Conservation (phyloP, 2,888 invertebrate species). For the Platycnemis pennipes region DNA sequence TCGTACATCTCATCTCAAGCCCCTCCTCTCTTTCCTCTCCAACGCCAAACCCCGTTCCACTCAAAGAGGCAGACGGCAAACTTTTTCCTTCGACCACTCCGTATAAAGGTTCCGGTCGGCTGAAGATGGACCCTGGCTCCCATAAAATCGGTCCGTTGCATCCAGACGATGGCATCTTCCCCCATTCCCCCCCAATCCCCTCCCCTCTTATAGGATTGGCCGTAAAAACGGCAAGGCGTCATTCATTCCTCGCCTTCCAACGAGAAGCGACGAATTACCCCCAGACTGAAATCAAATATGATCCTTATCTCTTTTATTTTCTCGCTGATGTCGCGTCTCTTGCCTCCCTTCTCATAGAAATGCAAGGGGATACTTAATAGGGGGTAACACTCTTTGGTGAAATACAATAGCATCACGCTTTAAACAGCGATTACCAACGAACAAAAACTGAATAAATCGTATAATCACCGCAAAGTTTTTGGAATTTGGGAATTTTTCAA, state of each 20-base stretch:
- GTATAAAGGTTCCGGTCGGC: neutral
- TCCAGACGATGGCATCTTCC: neutral
- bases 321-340: neutral
- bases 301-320: neutral
- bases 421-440: no score
- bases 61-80: neutral
- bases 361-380: no score
- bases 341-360: neutral
- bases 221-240: neutral
- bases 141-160: slow-evolving; percentile 15
- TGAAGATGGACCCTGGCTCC: neutral
- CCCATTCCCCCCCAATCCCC: neutral
- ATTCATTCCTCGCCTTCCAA: neutral
- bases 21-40: neutral
- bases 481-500: no score
- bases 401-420: no score
- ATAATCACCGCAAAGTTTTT: no score
- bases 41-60: neutral
- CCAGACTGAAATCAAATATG: neutral
- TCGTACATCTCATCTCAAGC: neutral
- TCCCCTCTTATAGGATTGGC: neutral
- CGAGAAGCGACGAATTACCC: neutral
- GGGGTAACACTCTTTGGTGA: no score
- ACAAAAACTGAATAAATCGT: no score
- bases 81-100: neutral